These are phyloP conservation scores for Zoanthus sociatus DNA, from an alignment of 92 coral and sea anemone species.

Conservation along the genomic window DNA sequence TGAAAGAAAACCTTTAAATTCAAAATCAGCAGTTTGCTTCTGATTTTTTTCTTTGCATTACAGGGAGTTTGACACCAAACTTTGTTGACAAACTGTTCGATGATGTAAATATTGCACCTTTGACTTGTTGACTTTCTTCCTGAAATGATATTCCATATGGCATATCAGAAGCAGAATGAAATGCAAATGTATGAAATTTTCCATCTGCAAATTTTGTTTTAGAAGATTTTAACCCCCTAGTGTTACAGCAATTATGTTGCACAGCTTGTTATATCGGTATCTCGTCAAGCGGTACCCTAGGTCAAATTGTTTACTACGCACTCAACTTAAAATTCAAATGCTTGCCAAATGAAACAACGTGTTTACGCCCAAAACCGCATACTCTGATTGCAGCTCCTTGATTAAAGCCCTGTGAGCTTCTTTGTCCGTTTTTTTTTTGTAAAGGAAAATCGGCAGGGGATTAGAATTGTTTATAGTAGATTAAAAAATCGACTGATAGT, in stretches of 20 bases:
- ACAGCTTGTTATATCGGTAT: background rate
- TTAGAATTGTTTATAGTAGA: background rate
- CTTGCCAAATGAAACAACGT: background rate
- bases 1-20: background rate
- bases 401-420: background rate
- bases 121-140: background rate
- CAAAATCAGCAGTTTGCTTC: background rate
- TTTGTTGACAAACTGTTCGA: background rate
- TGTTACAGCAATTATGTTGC: background rate
- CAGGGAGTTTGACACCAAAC: background rate
- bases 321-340: background rate
- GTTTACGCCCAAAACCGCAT: background rate
- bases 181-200: background rate
- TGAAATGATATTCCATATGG: conserved; percentile 1
- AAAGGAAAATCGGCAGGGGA: background rate
- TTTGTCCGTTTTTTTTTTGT: background rate
- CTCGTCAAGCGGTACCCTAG: background rate
- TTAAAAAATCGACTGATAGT: background rate
- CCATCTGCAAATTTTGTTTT: conserved; percentile 45
- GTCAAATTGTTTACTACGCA: background rate
- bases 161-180: background rate
- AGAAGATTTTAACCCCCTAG: conserved; percentile 30
- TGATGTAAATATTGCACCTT: background rate
- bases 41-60: background rate
- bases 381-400: background rate